Evolutionary conservation across 53 echinoderm and acorn worm species (phyloP).

Genomic region (Zoroaster sp.): DNA sequence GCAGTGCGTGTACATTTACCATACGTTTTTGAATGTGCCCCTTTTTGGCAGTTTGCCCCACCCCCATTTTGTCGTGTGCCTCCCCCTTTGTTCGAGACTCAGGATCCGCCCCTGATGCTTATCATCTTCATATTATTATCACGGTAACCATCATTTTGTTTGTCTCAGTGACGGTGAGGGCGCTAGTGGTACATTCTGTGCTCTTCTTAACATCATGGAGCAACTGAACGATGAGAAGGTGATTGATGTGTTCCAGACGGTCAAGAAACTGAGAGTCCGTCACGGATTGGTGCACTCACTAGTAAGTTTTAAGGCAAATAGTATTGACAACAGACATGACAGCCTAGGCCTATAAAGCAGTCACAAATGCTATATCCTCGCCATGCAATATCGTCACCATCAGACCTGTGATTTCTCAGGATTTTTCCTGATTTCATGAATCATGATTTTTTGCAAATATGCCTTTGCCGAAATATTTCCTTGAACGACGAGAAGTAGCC

Average conservation of each 20-base stretch:
- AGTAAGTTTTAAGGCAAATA: background rate
- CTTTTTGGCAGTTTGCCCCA: no score
- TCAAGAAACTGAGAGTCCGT: conserved; percentile 11
- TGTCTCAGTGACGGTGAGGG: conserved; percentile 31
- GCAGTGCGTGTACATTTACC: no score
- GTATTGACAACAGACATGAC: no score
- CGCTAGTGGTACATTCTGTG: conserved; percentile 41
- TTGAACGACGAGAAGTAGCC: no score
- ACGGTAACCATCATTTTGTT: background rate
- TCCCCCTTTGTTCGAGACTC: no score
- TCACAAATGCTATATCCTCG: background rate
- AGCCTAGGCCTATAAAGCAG: background rate
- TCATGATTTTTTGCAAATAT: no score
- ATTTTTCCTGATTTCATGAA: no score
- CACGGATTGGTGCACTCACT: background rate
- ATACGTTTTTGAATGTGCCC: no score
- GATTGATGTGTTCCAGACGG: conserved; percentile 36
- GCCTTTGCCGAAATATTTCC: no score
- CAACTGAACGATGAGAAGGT: background rate
- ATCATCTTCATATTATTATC: background rate
- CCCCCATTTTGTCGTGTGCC: no score
- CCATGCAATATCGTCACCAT: background rate
- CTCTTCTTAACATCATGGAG: background rate
- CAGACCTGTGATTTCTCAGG: no score
- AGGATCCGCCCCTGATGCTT: no score